Conservation (phyloP, 1,140 invertebrate genomes). For the Achatina immaculata region DNA sequence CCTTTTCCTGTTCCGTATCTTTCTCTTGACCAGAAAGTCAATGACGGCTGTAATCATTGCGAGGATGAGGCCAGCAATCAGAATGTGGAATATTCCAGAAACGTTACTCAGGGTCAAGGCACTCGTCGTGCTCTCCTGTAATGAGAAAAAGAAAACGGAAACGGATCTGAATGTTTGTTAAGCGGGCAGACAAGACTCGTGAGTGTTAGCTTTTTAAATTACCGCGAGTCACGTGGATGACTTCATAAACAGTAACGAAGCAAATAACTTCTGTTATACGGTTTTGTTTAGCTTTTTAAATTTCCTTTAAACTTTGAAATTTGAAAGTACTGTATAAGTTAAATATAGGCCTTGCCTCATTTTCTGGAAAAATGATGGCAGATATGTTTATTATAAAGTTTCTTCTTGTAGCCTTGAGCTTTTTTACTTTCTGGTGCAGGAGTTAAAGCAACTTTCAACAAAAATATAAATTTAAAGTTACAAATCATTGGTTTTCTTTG, state of each 20-base stretch:
- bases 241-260: no score
- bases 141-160: background rate
- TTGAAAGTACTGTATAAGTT: no score
- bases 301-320: no score
- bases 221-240: background rate
- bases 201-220: background rate
- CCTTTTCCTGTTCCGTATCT: conserved; percentile 20
- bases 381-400: background rate
- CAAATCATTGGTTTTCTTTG: no score
- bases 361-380: background rate
- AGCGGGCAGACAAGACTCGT: no score
- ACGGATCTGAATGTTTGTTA: background rate
- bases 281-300: no score
- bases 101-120: conserved; percentile 88
- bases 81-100: conserved; percentile 98
- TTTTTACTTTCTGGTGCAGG: no score
- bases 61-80: conserved; percentile 90
- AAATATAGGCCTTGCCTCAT: no score
- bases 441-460: no score
- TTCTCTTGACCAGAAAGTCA: conserved; percentile 77
- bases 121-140: conserved; percentile 49
- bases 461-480: no score
- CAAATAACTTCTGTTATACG: background rate
- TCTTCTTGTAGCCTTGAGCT: no score
- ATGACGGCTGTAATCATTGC: conserved; percentile 91